These are phyloP conservation scores for Euthynnus affinis DNA, from an alignment of 2,797 vertebrate species.

Conservation along the genomic window DNA sequence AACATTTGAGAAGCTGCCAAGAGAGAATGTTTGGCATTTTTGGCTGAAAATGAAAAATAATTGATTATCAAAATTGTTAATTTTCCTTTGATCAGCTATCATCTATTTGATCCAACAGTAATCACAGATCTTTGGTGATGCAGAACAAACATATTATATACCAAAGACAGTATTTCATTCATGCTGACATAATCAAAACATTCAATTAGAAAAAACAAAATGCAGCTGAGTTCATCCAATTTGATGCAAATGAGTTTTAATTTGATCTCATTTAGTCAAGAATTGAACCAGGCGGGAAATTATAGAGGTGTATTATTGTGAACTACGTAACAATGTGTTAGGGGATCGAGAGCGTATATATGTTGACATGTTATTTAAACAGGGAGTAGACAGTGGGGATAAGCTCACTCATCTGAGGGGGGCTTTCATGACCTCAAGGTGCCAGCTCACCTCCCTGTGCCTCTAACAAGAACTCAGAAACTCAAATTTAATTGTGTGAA, in stretches of 20 bases:
- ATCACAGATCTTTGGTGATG: constrained; percentile 58
- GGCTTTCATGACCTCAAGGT: constrained; percentile 69
- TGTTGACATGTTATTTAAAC: constrained; percentile 79
- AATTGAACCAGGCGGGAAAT: constrained; percentile 76
- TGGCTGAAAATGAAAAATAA: not conserved
- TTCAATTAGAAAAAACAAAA: constrained; percentile 77
- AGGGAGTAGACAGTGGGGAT: constrained; percentile 51
- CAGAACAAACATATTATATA: constrained; percentile 44
- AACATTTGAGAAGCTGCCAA: not conserved
- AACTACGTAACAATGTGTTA: constrained; percentile 58
- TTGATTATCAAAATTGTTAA: not conserved
- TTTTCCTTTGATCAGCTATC: constrained; percentile 9
- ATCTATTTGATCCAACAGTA: constrained; percentile 41
- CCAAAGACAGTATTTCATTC: constrained; percentile 61
- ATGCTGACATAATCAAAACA: constrained; percentile 77
- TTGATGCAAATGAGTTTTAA: constrained; percentile 78
- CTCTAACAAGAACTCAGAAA: constrained; percentile 29
- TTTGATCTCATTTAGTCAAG: constrained; percentile 76
- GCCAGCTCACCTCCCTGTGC: constrained; percentile 50
- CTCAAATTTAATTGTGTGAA: not conserved
- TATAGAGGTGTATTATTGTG: constrained; percentile 66
- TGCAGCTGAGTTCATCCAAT: constrained; percentile 77
- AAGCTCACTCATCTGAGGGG: constrained; percentile 54
- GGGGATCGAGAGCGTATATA: constrained; percentile 52
- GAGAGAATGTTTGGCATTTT: not conserved